Conservation (phyloP, 2,797 vertebrate species). For the Babyrousa celebensis region DNA sequence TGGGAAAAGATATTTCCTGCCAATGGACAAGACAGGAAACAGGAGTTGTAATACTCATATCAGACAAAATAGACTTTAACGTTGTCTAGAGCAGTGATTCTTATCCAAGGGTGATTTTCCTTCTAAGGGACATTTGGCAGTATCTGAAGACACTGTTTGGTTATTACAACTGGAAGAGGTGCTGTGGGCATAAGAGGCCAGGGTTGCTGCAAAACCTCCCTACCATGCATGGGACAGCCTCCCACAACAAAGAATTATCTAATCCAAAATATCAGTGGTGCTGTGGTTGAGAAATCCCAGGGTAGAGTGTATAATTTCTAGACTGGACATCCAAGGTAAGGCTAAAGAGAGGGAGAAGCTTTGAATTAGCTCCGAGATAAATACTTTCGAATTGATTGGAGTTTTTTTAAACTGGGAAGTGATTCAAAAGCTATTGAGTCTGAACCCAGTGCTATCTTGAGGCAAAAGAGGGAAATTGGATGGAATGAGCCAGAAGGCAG, state of each 20-base stretch:
- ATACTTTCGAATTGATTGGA: neutral
- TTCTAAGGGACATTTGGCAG: neutral
- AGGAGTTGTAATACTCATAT: too few relatives aligned
- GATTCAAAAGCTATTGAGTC: neutral
- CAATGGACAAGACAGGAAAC: too few relatives aligned
- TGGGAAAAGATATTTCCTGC: too few relatives aligned
- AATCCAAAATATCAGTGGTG: neutral
- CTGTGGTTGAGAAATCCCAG: neutral
- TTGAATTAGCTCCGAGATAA: neutral
- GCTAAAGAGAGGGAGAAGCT: neutral
- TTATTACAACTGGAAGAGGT: neutral
- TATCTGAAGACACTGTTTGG: neutral
- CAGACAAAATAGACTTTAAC: too few relatives aligned
- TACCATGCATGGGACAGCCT: neutral
- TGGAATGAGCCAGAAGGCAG: neutral
- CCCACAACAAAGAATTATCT: neutral
- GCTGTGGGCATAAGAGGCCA: neutral
- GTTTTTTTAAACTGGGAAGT: neutral
- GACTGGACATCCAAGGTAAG: neutral
- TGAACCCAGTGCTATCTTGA: neutral
- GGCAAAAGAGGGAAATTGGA: neutral
- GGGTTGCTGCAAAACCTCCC: neutral
- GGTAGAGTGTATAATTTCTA: neutral
- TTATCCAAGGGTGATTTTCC: neutral
- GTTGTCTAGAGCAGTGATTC: neutral